phyloP scores from a whole-genome alignment of 2,797 vertebrate genomes.

The Geotrypetes seraphini region DNA sequence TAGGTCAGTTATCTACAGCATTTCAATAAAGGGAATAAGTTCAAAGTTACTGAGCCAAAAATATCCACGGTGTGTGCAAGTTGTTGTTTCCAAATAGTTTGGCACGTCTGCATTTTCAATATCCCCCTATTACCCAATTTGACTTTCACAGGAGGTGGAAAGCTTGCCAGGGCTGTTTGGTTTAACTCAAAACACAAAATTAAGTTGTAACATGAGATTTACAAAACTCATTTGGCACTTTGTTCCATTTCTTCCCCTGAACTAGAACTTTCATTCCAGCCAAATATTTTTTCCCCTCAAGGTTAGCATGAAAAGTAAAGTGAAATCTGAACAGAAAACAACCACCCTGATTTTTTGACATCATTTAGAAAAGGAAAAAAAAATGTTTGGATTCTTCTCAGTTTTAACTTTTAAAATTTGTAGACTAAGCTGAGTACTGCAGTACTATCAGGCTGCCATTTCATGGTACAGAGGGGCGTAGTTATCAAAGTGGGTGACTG shows the following conservation, averaged over 20 bases:
- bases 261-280: conserved; percentile 2
- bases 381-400: no score
- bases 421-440: no score
- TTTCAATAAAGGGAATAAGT: neutral
- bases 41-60: neutral
- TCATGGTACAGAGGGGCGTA: no score
- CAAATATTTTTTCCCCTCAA: neutral
- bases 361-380: no score
- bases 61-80: neutral
- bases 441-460: no score
- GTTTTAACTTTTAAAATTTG: no score
- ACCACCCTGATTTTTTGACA: no score
- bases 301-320: conserved; percentile 6
- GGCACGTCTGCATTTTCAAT: conserved; percentile 1
- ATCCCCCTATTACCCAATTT: neutral
- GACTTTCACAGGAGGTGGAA: conserved; percentile 12
- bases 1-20: neutral
- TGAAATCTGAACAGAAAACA: neutral
- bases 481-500: no score
- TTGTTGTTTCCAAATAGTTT: conserved; percentile 5
- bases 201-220: conserved; percentile 9
- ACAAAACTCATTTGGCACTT: conserved; percentile 11
- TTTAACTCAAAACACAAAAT: conserved; percentile 17
- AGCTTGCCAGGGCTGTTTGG: neutral
- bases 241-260: neutral